Base-by-base conservation (phyloP, 2,888 invertebrate genomes). In the Eupithecia tripunctaria region DNA sequence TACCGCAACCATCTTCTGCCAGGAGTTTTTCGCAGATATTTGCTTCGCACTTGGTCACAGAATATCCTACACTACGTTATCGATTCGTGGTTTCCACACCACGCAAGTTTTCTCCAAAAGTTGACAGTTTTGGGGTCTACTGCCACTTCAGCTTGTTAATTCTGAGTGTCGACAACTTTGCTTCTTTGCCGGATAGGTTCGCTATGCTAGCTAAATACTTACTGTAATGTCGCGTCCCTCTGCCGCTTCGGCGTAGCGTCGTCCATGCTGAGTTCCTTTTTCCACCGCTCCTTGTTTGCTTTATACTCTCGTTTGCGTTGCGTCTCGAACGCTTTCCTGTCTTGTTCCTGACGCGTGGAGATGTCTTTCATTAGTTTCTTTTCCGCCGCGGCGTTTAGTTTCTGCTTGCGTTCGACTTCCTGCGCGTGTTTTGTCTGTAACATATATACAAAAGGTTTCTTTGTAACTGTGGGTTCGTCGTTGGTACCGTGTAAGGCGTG, bases 271-370 rank as follows among this genome's bases (percentile, higher is more conserved):
- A 98, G 95, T 88, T 98, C 98, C 83, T 97, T 96, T 96, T 99
- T 99, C 97, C 99, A 98, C 82, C 98, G 95, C 88, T 99, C 99
- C 94, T 99, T 99, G 90, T 97, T 99, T 68, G 97, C 97, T 95
- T 98, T 98, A 95, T 99, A 99, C 93, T 99, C 99, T 91, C 98
- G 97, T 95, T 99, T 98, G 94, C 99, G 98, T 88, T 98, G 98
- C 81, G 97, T 95, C 88, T 98, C 97, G 89, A 98, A 98, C 77
- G 97, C 97, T 83, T 99, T 99, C 78, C 98, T 95, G 87, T 99
- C 99, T 80, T 97, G 96, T 80, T 99, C 98, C 87, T 99, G 99
- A 81, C 97, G 96, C 82, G 96, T 94, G 62, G 97, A 96, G 83
- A 99, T 98, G 88, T 99, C 98, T 91, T 99, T 99, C 76, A 97